phyloP scores from a whole-genome alignment of 2,797 vertebrate genomes.

The Falco concolor region DNA sequence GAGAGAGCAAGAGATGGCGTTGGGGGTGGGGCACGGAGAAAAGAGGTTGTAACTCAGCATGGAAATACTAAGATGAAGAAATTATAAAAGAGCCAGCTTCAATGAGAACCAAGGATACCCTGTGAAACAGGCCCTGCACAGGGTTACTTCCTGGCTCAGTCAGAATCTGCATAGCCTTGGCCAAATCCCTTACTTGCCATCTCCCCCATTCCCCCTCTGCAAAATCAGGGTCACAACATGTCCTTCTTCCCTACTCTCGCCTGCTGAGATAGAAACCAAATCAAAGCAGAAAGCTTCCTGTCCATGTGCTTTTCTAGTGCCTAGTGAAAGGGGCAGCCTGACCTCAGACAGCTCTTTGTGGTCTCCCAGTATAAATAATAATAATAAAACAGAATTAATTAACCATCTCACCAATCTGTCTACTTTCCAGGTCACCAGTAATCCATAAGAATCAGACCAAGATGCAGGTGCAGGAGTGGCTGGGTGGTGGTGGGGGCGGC shows the following conservation, averaged over 20 bases:
- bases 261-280: background rate
- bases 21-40: background rate
- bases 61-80: background rate
- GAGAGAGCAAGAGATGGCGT: accelerated
- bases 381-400: background rate
- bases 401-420: background rate
- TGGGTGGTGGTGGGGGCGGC: background rate
- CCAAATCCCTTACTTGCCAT: background rate
- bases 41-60: background rate
- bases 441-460: background rate
- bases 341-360: background rate
- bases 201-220: background rate
- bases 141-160: background rate
- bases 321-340: background rate
- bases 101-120: background rate
- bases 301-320: background rate
- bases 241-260: background rate
- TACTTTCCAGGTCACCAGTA: background rate
- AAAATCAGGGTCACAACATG: background rate
- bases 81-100: background rate
- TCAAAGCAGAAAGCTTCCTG: background rate
- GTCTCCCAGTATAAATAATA: conserved; percentile 7
- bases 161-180: background rate
- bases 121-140: background rate
- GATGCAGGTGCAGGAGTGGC: background rate